Percentiles rank a stretch among this genome's conserved stretches.
These are phyloP conservation scores for Orchestia grillus DNA, from an alignment of 1,140 invertebrate genomes.

Conservation along the genomic window DNA sequence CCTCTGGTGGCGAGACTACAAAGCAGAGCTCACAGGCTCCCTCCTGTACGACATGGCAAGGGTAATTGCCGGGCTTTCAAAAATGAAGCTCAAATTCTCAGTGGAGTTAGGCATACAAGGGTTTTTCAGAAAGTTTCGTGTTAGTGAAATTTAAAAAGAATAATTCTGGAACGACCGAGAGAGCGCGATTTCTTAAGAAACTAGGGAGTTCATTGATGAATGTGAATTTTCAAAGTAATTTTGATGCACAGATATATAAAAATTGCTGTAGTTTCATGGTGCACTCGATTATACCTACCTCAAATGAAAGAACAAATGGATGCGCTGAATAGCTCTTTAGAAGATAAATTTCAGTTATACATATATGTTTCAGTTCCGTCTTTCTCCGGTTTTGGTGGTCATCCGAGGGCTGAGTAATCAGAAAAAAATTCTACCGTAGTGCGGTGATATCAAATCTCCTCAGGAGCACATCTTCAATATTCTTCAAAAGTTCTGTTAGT, in stretches of 20 bases:
- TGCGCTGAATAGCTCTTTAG: too few species aligned
- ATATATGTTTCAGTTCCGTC: not conserved
- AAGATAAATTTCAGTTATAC: too few species aligned
- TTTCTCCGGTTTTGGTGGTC: not conserved
- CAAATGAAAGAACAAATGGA: too few species aligned
- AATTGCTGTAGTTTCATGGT: too few species aligned
- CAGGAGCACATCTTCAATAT: not conserved
- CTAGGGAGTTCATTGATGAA: too few species aligned
- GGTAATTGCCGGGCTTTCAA: not conserved
- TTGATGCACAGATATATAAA: too few species aligned
- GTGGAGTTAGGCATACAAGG: not conserved
- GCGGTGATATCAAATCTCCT: not conserved
- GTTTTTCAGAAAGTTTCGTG: not conserved
- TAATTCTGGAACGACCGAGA: not conserved
- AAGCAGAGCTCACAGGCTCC: not conserved
- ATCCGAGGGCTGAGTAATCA: not conserved
- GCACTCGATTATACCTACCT: too few species aligned
- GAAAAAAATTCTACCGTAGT: not conserved
- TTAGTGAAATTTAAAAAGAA: not conserved
- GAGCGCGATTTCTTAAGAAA: not conserved
- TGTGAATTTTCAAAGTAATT: too few species aligned
- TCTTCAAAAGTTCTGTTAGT: too few species aligned
- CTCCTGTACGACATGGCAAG: not conserved
- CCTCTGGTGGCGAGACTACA: not conserved
- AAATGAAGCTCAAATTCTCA: not conserved